Base-by-base conservation (phyloP, 2,888 invertebrate genomes). In the Drosophila mettleri region DNA sequence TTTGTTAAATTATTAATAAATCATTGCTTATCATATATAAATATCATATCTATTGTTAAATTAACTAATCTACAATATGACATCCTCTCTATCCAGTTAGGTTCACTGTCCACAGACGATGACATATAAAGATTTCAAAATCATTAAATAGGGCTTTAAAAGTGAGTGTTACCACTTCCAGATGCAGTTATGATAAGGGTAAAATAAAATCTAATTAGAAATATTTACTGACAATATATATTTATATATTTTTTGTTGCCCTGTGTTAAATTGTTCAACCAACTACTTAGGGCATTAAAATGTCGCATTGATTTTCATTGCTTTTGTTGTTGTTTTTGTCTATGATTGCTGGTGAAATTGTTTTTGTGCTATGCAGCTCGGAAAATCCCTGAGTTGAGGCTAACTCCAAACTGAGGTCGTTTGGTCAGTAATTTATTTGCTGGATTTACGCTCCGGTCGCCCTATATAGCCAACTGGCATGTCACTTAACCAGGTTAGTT, bases 351-450 rank as follows among this genome's bases (percentile, higher is more conserved):
- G 51, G 16, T 63, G 5, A 34, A 51, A 67, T 0, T 16, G 9
- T 20, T 76, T 58, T 67, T 70, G 36, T 62, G 67, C 39, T 38
- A 27, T 59, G 54, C 67, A 60, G 57, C 76, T 66, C 45, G 80
- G 86, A 78, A 86, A 82, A 78, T 75, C 86, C 83, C 86, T 74
- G 67, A 77, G 59, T 54, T 38, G 55, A 51, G 59, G 34, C 63
- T 34, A 39, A 51, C 62, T 60, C 10, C 18, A 58, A 54, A 51
- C 53, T 69, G 69, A 78, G 80, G 80, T 67, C 83, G 72, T 74
- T 81, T 48, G 54, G 41, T 49, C 29, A 49, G 57, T 62, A 80
- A 86, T 79, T 86, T 77, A 86, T 60, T 39, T 43, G 41, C 49
- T 64, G 55, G 64, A 27, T 22, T 41, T 57, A 38, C 57, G 53